Base-by-base conservation (phyloP, 2,888 invertebrate genomes). In the Caenorhabditis sinica region DNA sequence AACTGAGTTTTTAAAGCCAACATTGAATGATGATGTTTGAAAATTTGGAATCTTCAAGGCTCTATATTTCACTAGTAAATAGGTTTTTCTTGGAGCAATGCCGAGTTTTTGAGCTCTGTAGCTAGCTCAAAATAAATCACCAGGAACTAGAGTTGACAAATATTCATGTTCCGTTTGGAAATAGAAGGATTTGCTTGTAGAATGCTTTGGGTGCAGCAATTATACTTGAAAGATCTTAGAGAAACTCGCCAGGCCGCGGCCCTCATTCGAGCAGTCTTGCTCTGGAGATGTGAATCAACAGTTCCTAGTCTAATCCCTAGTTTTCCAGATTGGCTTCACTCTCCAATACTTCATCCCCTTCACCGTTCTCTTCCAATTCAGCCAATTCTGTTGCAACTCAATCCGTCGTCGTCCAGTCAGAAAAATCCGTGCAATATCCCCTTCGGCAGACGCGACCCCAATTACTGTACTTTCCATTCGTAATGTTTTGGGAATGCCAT, bases 261-360 rank as follows among this genome's bases (percentile, higher is more conserved):
- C n/a, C n/a, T n/a, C n/a, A n/a, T n/a, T n/a, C n/a, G n/a, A n/a
- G n/a, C n/a, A n/a, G n/a, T n/a, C n/a, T n/a, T n/a, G n/a, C 33
- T 36, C 33, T 9, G 9, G 9, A 36, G 9, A 36, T 36, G 33
- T 36, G 9, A 4, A 36, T 36, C 9, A n/a, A n/a, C n/a, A n/a
- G 5, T 40, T 11, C 13, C 40, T 11, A 40, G 20, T 6, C 20
- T 51, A n/a, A 51, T 9, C 13, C 40, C 13, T 2, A 6, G 11
- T 2, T 58, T 71, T 74, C 17, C 73, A 81, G 81, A 43, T 81
- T 51, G 68, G 73, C 9, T 81, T 81, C 53, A 30, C 25, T 13
- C 43, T 81, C 6, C 81, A 81, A 40, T 81, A 81, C 53, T 53
- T 69, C 40, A 81, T 81, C 28, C 81, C 81, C 2, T 28, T 68